Base-by-base conservation (phyloP, 2,797 vertebrate genomes). In the Diplodus puntazzo region DNA sequence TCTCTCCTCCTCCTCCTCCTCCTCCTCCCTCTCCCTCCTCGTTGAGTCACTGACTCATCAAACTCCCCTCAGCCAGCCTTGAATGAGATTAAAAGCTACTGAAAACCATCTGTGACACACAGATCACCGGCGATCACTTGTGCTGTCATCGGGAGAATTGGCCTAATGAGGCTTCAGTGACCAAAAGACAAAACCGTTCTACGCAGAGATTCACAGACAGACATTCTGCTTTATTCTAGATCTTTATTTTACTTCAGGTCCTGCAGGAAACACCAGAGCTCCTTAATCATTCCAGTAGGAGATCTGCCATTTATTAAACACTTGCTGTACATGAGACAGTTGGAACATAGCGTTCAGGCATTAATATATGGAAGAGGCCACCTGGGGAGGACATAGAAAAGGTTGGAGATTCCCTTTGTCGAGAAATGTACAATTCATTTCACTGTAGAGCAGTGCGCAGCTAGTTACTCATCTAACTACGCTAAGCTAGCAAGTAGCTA, bases 11-110 rank as follows among this genome's bases (percentile, higher is more conserved):
- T 25, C 25, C 25, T 25, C 25, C 25, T 25, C 25, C 25, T 25
- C 25, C 25, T 25, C 25, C 2, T 27, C 18, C 16, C 23, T 53
- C 69, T 58, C 49, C n/a, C 6, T 53, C 21, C 30, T 73, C 46
- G 30, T n/a, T 57, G 45, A 30, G 59, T 69, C 25, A 52, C 67
- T 54, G 75, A 88, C 87, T 85, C 85, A 82, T 87, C 82, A 80
- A 34, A 83, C 80, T 76, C 78, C 69, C 76, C 75, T 87, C 67
- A 80, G 81, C 77, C 58, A 77, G 66, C 62, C 69, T 74, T 49
- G 63, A 42, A 69, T 53, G 52, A 81, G 83, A 87, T 58, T 57
- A 60, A 67, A 75, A 75, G 46, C 21, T 58, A 27, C 3, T 4
- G 61, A 50, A 77, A 80, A 79, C 55, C 77, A 65, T 42, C 16